Evolutionary conservation across 2,888 invertebrate genomes (phyloP).

Genomic region (Zaprionus bogoriensis): DNA sequence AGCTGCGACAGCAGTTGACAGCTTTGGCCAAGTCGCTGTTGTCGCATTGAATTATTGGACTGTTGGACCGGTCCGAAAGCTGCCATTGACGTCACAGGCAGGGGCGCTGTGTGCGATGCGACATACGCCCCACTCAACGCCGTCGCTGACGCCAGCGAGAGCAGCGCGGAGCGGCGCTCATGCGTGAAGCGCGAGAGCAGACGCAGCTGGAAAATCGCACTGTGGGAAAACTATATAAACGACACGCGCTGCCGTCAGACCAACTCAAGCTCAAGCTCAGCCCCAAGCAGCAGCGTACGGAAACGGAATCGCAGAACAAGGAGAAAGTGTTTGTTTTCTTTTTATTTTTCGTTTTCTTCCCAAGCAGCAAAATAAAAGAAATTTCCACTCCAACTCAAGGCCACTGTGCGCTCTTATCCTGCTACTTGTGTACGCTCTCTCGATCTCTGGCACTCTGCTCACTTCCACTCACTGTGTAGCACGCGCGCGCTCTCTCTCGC

Average conservation of each 20-base stretch:
- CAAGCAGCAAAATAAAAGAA: too few relatives aligned
- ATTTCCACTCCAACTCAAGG: too few relatives aligned
- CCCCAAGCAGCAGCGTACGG: neutral
- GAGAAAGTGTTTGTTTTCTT: too few relatives aligned
- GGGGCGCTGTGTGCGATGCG: constrained; percentile 38
- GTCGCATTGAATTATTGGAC: constrained; percentile 61
- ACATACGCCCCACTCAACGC: constrained; percentile 21
- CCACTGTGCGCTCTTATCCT: too few relatives aligned
- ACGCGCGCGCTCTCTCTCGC: neutral
- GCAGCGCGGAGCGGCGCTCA: constrained; percentile 6
- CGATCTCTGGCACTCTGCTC: too few relatives aligned
- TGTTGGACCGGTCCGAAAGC: constrained; percentile 71
- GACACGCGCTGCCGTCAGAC: neutral
- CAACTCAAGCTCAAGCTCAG: too few relatives aligned
- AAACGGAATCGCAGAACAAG: neutral
- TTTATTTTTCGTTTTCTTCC: too few relatives aligned
- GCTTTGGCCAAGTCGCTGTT: constrained; percentile 38
- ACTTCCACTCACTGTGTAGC: too few relatives aligned
- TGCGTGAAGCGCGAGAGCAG: neutral
- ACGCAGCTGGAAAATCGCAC: neutral
- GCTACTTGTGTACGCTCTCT: too few relatives aligned
- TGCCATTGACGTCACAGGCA: constrained; percentile 65
- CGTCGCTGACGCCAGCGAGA: constrained; percentile 9
- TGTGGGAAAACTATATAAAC: neutral
- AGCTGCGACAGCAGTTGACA: constrained; percentile 12